Base-by-base conservation (phyloP, 2,888 invertebrate genomes). In the Epinotia nisella region DNA sequence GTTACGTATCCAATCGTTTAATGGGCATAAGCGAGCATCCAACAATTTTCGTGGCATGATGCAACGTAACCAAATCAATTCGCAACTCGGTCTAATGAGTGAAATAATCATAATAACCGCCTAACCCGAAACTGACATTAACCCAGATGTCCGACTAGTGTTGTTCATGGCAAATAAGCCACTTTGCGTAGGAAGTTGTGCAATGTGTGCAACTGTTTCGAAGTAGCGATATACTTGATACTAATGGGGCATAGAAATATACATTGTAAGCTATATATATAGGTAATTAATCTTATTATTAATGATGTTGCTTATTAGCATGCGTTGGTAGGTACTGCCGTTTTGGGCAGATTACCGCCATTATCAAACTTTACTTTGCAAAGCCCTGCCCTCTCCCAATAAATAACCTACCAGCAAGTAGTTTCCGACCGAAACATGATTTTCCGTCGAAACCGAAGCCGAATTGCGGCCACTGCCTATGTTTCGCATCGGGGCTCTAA, bases 161-260 rank as follows among this genome's bases (percentile, higher is more conserved):
- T 41, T 19, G 39, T 65, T 55, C 35, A 66, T 55, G 55, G 51
- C 65, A 21, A 66, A 66, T 66, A 41, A 66, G 66, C 39, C 9
- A 11, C 41, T 66, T 62, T 49, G 49, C n/a, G 56, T 56, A 41
- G 66, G 66, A 56, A 41, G 55, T 66, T 66, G 55, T 41, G 66
- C 56, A 66, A 66, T 17, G 65, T 0, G 29, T 62, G 51, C 24
- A 64, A 39, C 53, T 55, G 53, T 65, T 65, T 65, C 65, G 65
- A 15, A 65, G 35, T 55, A 29, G 51, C 39, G 45, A 24, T n/a
- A 7, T 65, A 10, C n/a, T 56, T 56, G 21, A 11, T 55, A 39
- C 55, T 55, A 66, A 66, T 65, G 51, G 53, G 35, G 19, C 35
- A 19, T 65, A 64, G 11, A 29, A 29, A 35, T 35, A 35, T 35